These are phyloP conservation scores for Cheumatopsyche charites DNA, from an alignment of 1,140 invertebrate genomes.

Conservation along the genomic window DNA sequence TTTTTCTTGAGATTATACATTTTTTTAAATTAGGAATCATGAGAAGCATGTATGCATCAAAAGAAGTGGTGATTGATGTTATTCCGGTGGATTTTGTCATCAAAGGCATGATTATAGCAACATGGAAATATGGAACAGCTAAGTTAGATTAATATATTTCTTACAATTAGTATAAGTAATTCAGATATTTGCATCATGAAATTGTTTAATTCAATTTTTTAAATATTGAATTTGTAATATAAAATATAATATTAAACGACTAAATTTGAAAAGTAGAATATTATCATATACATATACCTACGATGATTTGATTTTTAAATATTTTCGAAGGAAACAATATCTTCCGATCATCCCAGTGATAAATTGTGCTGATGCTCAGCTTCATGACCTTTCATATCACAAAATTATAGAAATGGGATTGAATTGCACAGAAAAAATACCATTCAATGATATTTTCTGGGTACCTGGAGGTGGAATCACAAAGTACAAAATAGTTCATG, in stretches of 20 bases:
- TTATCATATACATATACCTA: too few relatives aligned
- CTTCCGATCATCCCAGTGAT: slow-evolving; percentile 63
- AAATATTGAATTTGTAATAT: too few relatives aligned
- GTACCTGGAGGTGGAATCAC: slow-evolving; percentile 63
- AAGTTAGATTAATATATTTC: slow-evolving; percentile 49
- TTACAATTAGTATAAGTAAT: too few relatives aligned
- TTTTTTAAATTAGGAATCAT: slow-evolving; percentile 65
- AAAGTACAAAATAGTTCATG: slow-evolving; percentile 59
- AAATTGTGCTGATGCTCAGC: slow-evolving; percentile 70
- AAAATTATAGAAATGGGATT: slow-evolving; percentile 65
- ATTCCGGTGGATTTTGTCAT: slow-evolving; percentile 87
- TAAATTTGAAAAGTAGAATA: too few relatives aligned
- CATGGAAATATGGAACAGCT: slow-evolving; percentile 72
- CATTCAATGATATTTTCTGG: slow-evolving; percentile 74
- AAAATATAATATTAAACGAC: too few relatives aligned
- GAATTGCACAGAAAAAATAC: slow-evolving; percentile 60
- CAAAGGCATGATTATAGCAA: slow-evolving; percentile 77
- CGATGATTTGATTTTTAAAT: too few relatives aligned
- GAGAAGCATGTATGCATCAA: slow-evolving; percentile 71
- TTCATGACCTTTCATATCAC: slow-evolving; percentile 72
- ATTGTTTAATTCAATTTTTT: background rate
- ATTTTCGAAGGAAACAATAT: slow-evolving; percentile 11
- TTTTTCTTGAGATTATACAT: slow-evolving; percentile 26
- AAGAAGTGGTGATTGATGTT: slow-evolving; percentile 72
- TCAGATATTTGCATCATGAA: background rate